Evolutionary conservation across 2,888 invertebrate genomes (phyloP), one percentile per base, ranked within the genome.

Genomic region (Caenorhabditis macrosperma): DNA sequence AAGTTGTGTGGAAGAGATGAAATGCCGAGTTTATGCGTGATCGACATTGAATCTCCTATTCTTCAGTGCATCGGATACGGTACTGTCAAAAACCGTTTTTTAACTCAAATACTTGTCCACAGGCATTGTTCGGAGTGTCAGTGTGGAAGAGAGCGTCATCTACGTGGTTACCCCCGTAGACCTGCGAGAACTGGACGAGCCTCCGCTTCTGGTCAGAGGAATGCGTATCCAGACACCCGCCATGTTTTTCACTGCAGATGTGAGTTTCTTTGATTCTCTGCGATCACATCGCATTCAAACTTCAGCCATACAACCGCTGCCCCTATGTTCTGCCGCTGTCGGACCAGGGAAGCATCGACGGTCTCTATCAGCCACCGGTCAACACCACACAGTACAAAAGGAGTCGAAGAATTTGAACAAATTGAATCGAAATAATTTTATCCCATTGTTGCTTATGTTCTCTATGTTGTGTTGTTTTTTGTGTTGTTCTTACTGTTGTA

Each of bases 11-110:
- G 59, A 24, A 74, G 41, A 24, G 28, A 26, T 0, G 74, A 74
- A 17, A 64, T 74, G 64, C 74, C 74, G 17, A 24, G 17, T 24
- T 5, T 74, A 2, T 48, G 74, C 30, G 52, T 74, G 1, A 22
- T 74, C 17, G 59, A 60, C 28, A 24, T 22, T 1, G 33, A n/a
- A 1, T 55, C 64, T 22, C 61, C 66, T 1, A 33, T 75, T 7
- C 57, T 80, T 12, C 55, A 80, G 46, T 80, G 80, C 63, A 38
- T 69, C 10, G 80, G 80, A 61, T 80, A 59, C 41, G 78, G 68
- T 64, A n/a, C n/a, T n/a, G n/a, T n/a, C n/a, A n/a, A n/a, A n/a
- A n/a, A n/a, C n/a, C n/a, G n/a, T n/a, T n/a, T n/a, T n/a, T n/a
- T n/a, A n/a, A n/a, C n/a, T n/a, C n/a, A n/a, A n/a, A n/a, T n/a